Evolutionary conservation across 2,888 invertebrate genomes (phyloP), one percentile per base, ranked within the genome.

Genomic region (Teleiodes luculella): DNA sequence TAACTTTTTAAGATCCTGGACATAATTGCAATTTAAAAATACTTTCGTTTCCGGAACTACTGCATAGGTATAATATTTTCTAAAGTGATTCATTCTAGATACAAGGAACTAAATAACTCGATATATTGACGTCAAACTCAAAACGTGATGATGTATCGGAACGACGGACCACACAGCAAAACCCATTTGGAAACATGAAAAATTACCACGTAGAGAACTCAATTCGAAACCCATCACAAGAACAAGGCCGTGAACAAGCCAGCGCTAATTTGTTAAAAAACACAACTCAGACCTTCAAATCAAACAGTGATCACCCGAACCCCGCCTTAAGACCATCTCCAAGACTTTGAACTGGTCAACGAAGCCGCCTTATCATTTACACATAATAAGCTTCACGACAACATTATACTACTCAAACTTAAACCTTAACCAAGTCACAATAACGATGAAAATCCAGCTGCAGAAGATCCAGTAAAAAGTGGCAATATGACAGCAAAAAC

Each of bases 211-310:
- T 47, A 50, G 53, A 58, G 47, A 57, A 59, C 66, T 69, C 69
- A 70, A 74, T 65, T 64, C 61, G 67, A 66, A 70, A 72, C 67
- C 64, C 64, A 68, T 70, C 65, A 64, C 65, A 57, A 28, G 50
- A 63, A 63, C 61, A 52, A 54, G 59, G 58, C 51, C 54, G 55
- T 55, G 59, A 70, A 72, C 71, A 72, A 78, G 74, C 75, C 72
- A 71, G 70, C 65, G 78, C 70, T 81, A 80, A 81, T 81, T 78
- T 78, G 81, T 78, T 70, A 65, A 77, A 74, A 74, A 77, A 75
- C 71, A 66, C 66, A 58, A 71, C 69, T 71, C 68, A 64, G 52
- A 61, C 61, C 65, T 59, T 61, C 72, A 73, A 78, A 77, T 78
- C 77, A 71, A 70, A 71, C 70, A 67, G 70, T 61, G 68, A 69